A percentile compares a stretch with the other conserved stretches of the same genome.
Conservation (phyloP, 2,888 invertebrate species). For the Ernsta delagoae region DNA sequence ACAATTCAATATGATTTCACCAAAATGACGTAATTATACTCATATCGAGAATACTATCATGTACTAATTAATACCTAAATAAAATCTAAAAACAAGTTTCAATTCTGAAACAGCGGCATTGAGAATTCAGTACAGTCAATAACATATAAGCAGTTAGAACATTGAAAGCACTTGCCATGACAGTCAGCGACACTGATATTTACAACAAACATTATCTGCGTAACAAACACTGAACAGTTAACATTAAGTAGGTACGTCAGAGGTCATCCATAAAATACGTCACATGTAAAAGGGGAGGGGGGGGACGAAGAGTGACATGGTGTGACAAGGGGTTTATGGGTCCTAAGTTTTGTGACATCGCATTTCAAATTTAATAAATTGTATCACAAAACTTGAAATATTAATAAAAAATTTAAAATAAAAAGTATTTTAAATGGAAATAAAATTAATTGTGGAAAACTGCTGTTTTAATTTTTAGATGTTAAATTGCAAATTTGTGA, state of each 20-base stretch:
- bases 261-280: too few species aligned
- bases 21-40: not conserved
- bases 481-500: too few species aligned
- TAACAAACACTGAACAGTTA: slow-evolving; percentile 19
- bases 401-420: too few species aligned
- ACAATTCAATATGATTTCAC: not conserved
- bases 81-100: not conserved
- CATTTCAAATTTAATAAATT: too few species aligned
- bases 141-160: slow-evolving; percentile 52
- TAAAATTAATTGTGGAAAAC: too few species aligned
- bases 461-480: too few species aligned
- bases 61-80: not conserved
- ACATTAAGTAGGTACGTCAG: not conserved
- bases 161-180: slow-evolving; percentile 78
- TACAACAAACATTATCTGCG: slow-evolving; percentile 54
- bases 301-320: too few species aligned
- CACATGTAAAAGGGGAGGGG: too few species aligned
- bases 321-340: too few species aligned
- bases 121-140: slow-evolving; percentile 32
- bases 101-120: slow-evolving; percentile 3
- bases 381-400: too few species aligned
- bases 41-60: not conserved
- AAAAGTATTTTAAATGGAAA: too few species aligned
- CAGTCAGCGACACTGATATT: slow-evolving; percentile 71
- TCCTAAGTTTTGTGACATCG: too few species aligned